A percentile compares a stretch with the other conserved stretches of the same genome.
These are phyloP conservation scores for Macrophya annulata DNA, from an alignment of 2,888 invertebrate species.

Conservation along the genomic window DNA sequence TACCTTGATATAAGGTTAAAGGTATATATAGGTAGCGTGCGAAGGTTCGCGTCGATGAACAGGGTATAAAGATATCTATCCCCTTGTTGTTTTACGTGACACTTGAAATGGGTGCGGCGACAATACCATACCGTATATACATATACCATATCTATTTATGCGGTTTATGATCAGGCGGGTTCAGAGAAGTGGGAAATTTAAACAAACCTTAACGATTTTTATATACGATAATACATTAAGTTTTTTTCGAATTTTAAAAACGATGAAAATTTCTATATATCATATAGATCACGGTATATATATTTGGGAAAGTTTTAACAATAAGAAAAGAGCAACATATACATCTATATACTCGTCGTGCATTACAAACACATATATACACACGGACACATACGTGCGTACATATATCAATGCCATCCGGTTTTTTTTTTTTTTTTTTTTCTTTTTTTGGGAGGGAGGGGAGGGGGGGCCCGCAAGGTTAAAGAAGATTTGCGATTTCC, in stretches of 20 bases:
- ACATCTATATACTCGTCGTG: not conserved
- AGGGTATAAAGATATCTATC: conserved; percentile 45
- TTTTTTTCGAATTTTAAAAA: not conserved
- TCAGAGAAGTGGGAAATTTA: conserved; percentile 29
- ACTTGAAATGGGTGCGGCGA: conserved; percentile 50
- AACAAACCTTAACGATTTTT: not conserved
- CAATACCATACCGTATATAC: not conserved
- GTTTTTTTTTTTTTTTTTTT: too few species aligned
- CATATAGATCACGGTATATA: not conserved
- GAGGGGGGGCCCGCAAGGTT: not conserved
- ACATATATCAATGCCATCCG: not conserved
- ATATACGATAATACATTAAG: not conserved
- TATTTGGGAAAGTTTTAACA: not conserved
- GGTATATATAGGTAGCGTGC: not conserved
- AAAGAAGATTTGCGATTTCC: conserved; percentile 54
- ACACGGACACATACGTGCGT: not conserved
- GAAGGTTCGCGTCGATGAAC: conserved; percentile 27
- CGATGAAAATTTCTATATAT: not conserved
- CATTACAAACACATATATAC: not conserved
- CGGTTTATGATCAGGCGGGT: not conserved
- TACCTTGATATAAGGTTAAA: not conserved
- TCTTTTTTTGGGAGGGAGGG: too few species aligned
- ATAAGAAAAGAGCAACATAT: not conserved
- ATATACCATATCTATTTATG: not conserved
- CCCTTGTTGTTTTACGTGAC: conserved; percentile 52